phyloP scores from a whole-genome alignment of 1,140 invertebrate species.

The Helicoverpa armigera region DNA sequence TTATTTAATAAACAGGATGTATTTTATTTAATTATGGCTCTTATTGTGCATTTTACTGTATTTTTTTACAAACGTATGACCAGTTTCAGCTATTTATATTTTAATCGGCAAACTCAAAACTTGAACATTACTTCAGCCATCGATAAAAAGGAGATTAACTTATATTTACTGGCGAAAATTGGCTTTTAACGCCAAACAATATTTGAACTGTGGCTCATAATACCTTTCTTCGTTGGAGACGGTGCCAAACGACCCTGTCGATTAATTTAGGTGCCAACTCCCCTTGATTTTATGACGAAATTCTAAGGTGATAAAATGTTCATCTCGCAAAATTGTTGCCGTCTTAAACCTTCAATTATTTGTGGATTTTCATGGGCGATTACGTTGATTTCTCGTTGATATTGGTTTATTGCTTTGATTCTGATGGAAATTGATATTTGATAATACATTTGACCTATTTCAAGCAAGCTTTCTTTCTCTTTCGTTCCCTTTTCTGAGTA shows the following conservation, averaged over 20 bases:
- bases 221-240: conserved; percentile 31
- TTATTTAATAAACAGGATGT: not conserved
- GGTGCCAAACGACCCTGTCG: conserved; percentile 29
- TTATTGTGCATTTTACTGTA: too few species aligned
- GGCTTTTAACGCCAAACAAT: conserved; percentile 39
- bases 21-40: too few species aligned
- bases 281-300: conserved; percentile 41
- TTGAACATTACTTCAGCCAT: not conserved
- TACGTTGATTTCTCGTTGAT: conserved; percentile 32
- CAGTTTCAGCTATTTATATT: conserved; percentile 7
- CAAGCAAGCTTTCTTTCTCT: not conserved
- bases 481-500: not conserved
- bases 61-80: too few species aligned
- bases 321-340: conserved; percentile 30
- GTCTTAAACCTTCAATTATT: conserved; percentile 35
- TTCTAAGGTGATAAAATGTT: conserved; percentile 45
- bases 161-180: conserved; percentile 39
- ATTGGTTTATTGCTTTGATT: conserved; percentile 29
- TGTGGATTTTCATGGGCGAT: conserved; percentile 30
- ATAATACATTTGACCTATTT: conserved; percentile 21
- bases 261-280: conserved; percentile 45
- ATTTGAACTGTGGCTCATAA: conserved; percentile 29
- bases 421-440: conserved; percentile 28
- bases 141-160: conserved; percentile 35
- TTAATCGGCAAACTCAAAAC: not conserved